phyloP scores from a whole-genome alignment of 2,888 invertebrate genomes.

The Falcaria lacertinaria region DNA sequence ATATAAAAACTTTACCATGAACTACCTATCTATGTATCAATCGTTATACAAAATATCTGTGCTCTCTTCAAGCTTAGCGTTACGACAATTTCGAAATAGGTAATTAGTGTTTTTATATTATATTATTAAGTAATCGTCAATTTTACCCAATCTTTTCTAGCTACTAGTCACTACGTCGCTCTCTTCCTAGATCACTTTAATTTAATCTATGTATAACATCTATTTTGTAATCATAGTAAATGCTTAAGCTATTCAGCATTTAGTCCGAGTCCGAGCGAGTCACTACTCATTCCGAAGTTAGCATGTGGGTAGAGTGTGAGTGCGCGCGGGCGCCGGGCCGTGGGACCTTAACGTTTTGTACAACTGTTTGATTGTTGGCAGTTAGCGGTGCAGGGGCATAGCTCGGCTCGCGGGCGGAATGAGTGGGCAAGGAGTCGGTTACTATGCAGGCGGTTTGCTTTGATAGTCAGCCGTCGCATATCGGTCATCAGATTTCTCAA shows the following conservation, averaged over 20 bases:
- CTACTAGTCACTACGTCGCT: slow-evolving; percentile 59
- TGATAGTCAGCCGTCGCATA: slow-evolving; percentile 64
- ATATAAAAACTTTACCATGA: slow-evolving; percentile 73
- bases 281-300: slow-evolving; percentile 19
- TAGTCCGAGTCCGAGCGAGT: slow-evolving; percentile 33
- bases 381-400: slow-evolving; percentile 12
- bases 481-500: slow-evolving; percentile 73
- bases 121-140: slow-evolving; percentile 24
- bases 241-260: slow-evolving; percentile 61
- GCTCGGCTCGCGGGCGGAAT: slow-evolving; percentile 28
- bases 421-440: slow-evolving; percentile 48
- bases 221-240: slow-evolving; percentile 61
- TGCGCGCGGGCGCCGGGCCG: slow-evolving; percentile 18
- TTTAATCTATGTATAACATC: slow-evolving; percentile 40
- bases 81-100: slow-evolving; percentile 49
- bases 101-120: slow-evolving; percentile 24
- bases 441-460: slow-evolving; percentile 59
- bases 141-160: slow-evolving; percentile 51
- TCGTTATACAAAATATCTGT: slow-evolving; percentile 76
- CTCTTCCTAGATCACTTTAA: slow-evolving; percentile 50
- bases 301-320: slow-evolving; percentile 22
- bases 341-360: slow-evolving; percentile 4
- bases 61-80: slow-evolving; percentile 62
- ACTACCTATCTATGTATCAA: slow-evolving; percentile 62
- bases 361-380: slow-evolving; percentile 19